Percentiles rank a stretch among this genome's conserved stretches.
These are phyloP conservation scores for Gymnothorax javanicus DNA, from an alignment of 2,797 vertebrate species.

Conservation along the genomic window DNA sequence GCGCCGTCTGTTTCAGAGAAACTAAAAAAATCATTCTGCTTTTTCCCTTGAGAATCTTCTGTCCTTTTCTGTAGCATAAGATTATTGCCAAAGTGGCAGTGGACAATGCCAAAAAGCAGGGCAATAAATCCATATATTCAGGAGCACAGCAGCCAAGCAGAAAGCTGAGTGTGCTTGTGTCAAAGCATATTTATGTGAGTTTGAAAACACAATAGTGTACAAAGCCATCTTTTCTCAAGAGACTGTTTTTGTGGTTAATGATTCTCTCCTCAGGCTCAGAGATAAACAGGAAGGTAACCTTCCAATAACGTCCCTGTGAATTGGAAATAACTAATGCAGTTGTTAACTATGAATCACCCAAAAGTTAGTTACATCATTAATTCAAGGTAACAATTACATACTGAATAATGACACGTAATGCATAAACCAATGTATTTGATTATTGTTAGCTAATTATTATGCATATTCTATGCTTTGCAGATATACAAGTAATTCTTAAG, in stretches of 20 bases:
- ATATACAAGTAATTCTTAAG: too few species aligned
- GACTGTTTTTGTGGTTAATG: background rate
- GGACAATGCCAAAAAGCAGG: background rate
- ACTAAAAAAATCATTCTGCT: background rate
- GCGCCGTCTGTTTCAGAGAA: conserved; percentile 32
- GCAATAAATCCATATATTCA: conserved; percentile 18
- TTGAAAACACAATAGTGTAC: background rate
- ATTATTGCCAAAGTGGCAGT: background rate
- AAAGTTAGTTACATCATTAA: too few species aligned
- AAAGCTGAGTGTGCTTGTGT: conserved; percentile 19
- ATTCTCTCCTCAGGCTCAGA: background rate
- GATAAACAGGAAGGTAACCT: background rate
- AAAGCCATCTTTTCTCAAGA: background rate
- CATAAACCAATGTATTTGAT: too few species aligned
- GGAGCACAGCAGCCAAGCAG: background rate
- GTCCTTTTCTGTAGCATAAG: background rate
- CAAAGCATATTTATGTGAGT: background rate
- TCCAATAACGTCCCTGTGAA: too few species aligned
- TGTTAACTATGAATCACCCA: too few species aligned
- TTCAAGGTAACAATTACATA: too few species aligned
- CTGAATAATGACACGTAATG: too few species aligned
- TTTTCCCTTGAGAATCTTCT: background rate
- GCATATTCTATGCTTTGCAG: too few species aligned
- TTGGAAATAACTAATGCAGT: too few species aligned
- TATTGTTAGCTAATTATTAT: too few species aligned